phyloP scores from a whole-genome alignment of 2,888 invertebrate genomes.

The Meiosimyza decipiens region DNA sequence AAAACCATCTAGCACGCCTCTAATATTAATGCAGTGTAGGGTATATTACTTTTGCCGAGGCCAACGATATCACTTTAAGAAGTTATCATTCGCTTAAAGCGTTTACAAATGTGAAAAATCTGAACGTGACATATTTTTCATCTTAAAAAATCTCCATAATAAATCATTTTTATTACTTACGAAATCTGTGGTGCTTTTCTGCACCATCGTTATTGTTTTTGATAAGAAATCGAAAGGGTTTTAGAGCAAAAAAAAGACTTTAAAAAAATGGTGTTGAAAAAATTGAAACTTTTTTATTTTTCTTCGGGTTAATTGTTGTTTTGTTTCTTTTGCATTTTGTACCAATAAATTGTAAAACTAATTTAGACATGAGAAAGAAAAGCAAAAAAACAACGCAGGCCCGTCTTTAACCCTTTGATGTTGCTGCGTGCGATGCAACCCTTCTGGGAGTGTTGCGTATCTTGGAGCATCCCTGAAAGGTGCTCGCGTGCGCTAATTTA shows the following conservation, averaged over 20 bases:
- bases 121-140: conserved; percentile 42
- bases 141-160: conserved; percentile 56
- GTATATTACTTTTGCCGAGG: too few species aligned
- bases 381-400: conserved; percentile 4
- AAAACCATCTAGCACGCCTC: too few species aligned
- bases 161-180: conserved; percentile 60
- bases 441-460: conserved; percentile 10
- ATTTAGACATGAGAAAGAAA: conserved; percentile 47
- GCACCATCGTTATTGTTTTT: background rate
- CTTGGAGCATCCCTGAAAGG: conserved; percentile 24
- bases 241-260: too few species aligned
- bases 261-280: conserved; percentile 1
- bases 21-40: too few species aligned
- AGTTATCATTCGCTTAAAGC: too few species aligned
- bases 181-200: background rate
- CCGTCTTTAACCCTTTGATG: conserved; percentile 44
- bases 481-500: conserved; percentile 43
- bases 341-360: conserved; percentile 62
- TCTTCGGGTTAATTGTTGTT: conserved; percentile 7
- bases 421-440: conserved; percentile 36
- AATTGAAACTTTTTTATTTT: conserved; percentile 14
- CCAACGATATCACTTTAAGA: too few species aligned
- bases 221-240: too few species aligned
- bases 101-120: background rate
- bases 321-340: conserved; percentile 38